Evolutionary conservation across 2,888 invertebrate species (phyloP), one percentile per base, ranked within the genome.

Genomic region (Drosophila algonquin): DNA sequence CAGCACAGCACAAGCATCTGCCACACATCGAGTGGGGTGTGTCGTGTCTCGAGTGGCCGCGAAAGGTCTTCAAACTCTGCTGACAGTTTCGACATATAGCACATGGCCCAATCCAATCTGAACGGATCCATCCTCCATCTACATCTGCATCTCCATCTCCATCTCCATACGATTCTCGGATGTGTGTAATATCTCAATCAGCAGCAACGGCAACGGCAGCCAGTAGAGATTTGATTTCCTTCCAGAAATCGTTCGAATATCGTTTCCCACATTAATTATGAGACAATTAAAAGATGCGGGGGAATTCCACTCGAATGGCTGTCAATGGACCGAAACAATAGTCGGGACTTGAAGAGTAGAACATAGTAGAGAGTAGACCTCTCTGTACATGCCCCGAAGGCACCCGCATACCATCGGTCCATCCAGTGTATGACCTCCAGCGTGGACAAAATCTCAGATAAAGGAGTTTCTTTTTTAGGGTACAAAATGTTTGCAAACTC

Each of bases 261-360:
- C 75, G 70, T 74, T 86, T 86, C 85, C 87, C 85, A 86, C 85
- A 86, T 88, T 86, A 86, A 86, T 86, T 86, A 88, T 77, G 78
- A 68, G 65, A 83, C 89, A 87, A 86, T 88, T 88, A 85, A 80
- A 87, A 80, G 63, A 77, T 53, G 69, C 64, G 14, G 65, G 72
- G 86, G 86, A 85, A 79, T 73, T 87, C 80, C 87, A 84, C 83
- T 84, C 82, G 79, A 84, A 82, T 75, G 77, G 65, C 80, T 71
- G 78, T 73, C 82, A 85, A 80, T 87, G 64, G 78, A 67, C 60
- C 70, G 60, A 72, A 16, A 86, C 83, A 82, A 82, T 82, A 76
- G 50, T 54, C 72, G 82, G 14, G 6, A 77, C 85, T 84, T 74
- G 85, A 84, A 72, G 52, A 40, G 53, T 54, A 18, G 40, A 53